Evolutionary conservation across 2,113 vertebrate species (phyloP), one percentile per base, ranked within the genome.

Genomic region (Rhinoderma darwinii): DNA sequence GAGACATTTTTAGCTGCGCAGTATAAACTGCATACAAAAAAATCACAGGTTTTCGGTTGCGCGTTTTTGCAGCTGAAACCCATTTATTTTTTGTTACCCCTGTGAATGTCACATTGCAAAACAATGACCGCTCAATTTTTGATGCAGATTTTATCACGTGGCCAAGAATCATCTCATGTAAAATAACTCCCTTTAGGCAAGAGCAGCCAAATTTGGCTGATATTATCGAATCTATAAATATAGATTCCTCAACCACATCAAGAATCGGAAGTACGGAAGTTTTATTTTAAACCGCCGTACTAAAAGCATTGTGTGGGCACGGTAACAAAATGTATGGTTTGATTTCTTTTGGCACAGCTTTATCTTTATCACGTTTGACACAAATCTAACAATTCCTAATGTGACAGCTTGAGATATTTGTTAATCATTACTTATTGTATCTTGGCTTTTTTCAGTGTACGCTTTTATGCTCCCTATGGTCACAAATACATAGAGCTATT

Each of bases 371-470:
- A 72, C 20, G 9, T 50, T 25, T 37, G 12, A 44, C 27, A 68
- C 61, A 56, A 73, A 84, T 44, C 54, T 44, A 30, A 47, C n/a
- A 76, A 32, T 75, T 44, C 37, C 56, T 74, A 44, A 39, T 41
- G 51, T 84, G 72, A 76, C 83, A 61, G 83, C 83, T 59, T 75
- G 83, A 84, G 51, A 30, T 39, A 84, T 84, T 61, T 74, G 30
- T 59, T 84, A 75, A 84, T 84, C 66, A 72, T 30, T 83, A 83
- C 51, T 30, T 54, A 76, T 76, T 84, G 51, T 43, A 75, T 59
- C 61, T 41, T 61, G 14, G 51, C 37, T 56, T 35, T 82, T 72
- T 84, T 84, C 51, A 30, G 27, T 12, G 6, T 44, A 20, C 11
- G 37, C 25, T 30, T 51, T 17, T 18, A 15, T 41, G 30, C 3